phyloP scores from a whole-genome alignment of 2,113 vertebrate species.

The Apodemus speciosus region DNA sequence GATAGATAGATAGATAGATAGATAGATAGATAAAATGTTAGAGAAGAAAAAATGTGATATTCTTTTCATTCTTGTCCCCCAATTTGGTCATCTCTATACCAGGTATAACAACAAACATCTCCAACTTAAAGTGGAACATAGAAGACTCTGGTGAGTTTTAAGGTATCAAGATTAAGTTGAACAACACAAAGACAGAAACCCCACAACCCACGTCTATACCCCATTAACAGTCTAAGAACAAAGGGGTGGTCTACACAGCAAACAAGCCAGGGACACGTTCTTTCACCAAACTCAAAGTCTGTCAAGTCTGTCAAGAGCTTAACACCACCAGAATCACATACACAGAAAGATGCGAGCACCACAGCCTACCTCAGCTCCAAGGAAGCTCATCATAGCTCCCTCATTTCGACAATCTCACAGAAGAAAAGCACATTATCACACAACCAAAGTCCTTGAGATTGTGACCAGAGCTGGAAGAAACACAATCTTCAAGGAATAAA shows the following conservation, averaged over 20 bases:
- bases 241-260: constrained; percentile 23
- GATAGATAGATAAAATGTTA: neutral
- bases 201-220: neutral
- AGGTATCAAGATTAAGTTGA: constrained; percentile 9
- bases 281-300: constrained; percentile 55
- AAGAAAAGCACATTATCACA: constrained; percentile 38
- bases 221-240: constrained; percentile 46
- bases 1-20: neutral
- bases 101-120: constrained; percentile 23
- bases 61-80: neutral
- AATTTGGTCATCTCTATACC: constrained; percentile 46
- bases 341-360: constrained; percentile 57
- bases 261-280: constrained; percentile 6
- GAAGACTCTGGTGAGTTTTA: constrained; percentile 24
- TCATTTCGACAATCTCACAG: constrained; percentile 25
- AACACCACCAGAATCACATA: constrained; percentile 63
- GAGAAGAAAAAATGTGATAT: neutral
- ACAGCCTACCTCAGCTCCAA: constrained; percentile 29
- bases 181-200: neutral
- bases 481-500: constrained; percentile 4
- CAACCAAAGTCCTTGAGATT: constrained; percentile 36
- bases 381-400: constrained; percentile 44
- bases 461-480: constrained; percentile 38
- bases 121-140: neutral
- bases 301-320: constrained; percentile 61